Evolutionary conservation across 2,797 vertebrate genomes (phyloP), one percentile per base, ranked within the genome.

Genomic region (Sphenopsis melanotis): DNA sequence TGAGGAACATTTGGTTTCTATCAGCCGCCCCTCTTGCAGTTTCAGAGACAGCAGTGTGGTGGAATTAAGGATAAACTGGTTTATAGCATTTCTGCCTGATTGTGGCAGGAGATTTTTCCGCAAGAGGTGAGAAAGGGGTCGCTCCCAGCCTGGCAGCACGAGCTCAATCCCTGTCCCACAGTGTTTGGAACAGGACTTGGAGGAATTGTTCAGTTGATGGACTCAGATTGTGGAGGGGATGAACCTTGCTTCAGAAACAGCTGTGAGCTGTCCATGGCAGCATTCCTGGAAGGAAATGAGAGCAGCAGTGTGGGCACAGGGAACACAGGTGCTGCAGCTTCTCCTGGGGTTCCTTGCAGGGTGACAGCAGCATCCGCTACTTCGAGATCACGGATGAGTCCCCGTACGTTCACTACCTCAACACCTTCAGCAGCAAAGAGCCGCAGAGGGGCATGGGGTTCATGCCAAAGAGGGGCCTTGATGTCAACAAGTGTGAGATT

Each of bases 401-500:
- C 39, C 99, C 99, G 0, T 99, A 98, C 7, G 98, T 99, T 94
- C 99, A 99, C 98, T 99, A 98, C 98, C 99, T 99, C 97, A 99
- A 96, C 98, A 99, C 98, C 23, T 99, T 99, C 95, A 98, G 97
- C 98, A 99, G 98, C 98, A 99, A 99, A 96, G 99, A 99, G 97
- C 99, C 99, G 10, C 99, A 99, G 98, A 98, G 99, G 87, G 99
- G 99, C 44, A 99, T 99, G 99, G 99, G 99, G n/a, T 99, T 98
- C 98, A 99, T 99, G 99, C 98, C 99, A 88, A 99, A 99, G 97
- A 98, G 99, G 95, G 99, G 99, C 56, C 98, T 99, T 1, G 99
- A 99, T 9, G 99, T 99, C 91, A 99, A 99, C 98, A 99, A 99
- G 98, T 99, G 99, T 56, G 99, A 99, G 98, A 99, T 99, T 32